phyloP scores from a whole-genome alignment of 2,888 invertebrate genomes.

The Idaea straminata region DNA sequence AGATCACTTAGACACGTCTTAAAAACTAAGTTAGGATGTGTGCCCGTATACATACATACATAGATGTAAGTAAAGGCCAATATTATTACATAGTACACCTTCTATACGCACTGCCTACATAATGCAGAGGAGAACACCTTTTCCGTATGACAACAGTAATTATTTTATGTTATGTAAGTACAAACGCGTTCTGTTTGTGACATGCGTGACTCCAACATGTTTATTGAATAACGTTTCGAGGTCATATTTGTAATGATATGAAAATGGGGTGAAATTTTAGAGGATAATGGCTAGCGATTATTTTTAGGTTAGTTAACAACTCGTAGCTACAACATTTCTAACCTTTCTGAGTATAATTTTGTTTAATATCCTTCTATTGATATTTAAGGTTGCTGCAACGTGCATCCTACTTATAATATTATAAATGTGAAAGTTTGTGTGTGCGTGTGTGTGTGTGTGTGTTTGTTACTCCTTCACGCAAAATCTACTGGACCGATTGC shows the following conservation, averaged over 20 bases:
- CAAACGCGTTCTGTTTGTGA: constrained; percentile 24
- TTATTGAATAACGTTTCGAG: constrained; percentile 16
- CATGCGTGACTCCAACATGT: constrained; percentile 28
- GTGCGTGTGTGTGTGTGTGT: too few relatives aligned
- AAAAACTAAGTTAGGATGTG: too few relatives aligned
- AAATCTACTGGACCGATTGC: too few relatives aligned
- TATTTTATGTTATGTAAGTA: constrained; percentile 34
- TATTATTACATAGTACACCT: not conserved
- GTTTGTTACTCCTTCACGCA: too few relatives aligned
- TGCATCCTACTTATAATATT: too few relatives aligned
- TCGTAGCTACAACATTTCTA: not conserved
- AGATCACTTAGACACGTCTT: too few relatives aligned
- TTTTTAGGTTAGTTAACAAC: not conserved
- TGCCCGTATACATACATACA: constrained; percentile 6
- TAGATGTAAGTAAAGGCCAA: constrained; percentile 9
- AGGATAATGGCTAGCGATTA: not conserved
- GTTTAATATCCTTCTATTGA: too few relatives aligned
- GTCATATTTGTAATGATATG: constrained; percentile 14
- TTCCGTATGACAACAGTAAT: constrained; percentile 38
- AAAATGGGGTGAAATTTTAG: constrained; percentile 1
- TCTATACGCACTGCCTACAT: constrained; percentile 19
- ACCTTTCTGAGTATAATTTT: not conserved
- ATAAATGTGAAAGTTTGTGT: too few relatives aligned
- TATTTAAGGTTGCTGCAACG: too few relatives aligned
- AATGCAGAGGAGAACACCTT: constrained; percentile 35